A percentile compares a stretch with the other conserved stretches of the same genome.
phyloP scores from a whole-genome alignment of 92 coral and sea anemone species.

The Phymanthus crucifer region DNA sequence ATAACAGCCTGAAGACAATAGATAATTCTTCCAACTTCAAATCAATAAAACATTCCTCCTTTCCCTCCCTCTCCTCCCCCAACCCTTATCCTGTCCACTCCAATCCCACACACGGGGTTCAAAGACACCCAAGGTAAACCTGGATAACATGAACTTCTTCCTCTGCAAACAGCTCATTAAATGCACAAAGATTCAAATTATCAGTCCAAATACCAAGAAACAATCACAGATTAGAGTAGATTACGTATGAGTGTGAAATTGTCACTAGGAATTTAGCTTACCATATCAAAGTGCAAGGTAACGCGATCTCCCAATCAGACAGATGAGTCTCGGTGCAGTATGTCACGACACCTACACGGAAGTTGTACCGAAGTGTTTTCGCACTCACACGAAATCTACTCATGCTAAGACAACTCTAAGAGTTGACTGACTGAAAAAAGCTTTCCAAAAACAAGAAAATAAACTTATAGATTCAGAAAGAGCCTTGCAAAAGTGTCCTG shows the following conservation, averaged over 20 bases:
- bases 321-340: constrained; percentile 28
- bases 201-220: not conserved
- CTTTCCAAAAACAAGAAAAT: not conserved
- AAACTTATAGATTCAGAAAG: not conserved
- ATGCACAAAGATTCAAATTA: not conserved
- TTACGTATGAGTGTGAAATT: constrained; percentile 38
- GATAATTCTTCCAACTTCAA: too few relatives aligned
- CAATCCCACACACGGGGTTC: too few relatives aligned
- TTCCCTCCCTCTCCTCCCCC: too few relatives aligned
- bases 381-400: constrained; percentile 40
- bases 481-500: not conserved
- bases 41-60: too few relatives aligned
- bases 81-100: too few relatives aligned
- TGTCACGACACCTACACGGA: constrained; percentile 37
- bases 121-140: too few relatives aligned
- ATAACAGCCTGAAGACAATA: not conserved
- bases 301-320: constrained; percentile 37
- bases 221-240: constrained; percentile 32
- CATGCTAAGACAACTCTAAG: constrained; percentile 19
- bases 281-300: constrained; percentile 32
- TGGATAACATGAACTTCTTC: not conserved
- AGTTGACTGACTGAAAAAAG: not conserved
- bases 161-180: constrained; percentile 11
- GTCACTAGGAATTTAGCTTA: constrained; percentile 26
- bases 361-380: constrained; percentile 27